Evolutionary conservation across 2,888 invertebrate species (phyloP), one percentile per base, ranked within the genome.

Genomic region (Euphydryas editha): DNA sequence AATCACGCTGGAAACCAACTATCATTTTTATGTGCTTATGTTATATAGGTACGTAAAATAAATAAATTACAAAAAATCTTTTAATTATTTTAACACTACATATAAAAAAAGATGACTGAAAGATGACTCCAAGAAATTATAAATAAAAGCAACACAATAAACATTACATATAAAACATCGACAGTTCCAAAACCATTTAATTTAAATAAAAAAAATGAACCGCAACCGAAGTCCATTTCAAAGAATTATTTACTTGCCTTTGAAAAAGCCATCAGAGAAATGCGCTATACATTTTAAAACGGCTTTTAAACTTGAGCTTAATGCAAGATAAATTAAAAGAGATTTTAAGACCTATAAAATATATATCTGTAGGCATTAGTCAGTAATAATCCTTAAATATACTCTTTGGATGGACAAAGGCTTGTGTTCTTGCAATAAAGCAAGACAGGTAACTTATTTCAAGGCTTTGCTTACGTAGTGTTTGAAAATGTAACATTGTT

Each of bases 271-370:
- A 66, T 69, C 62, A 66, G 60, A 59, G 59, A 57, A 66, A 66
- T 65, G 66, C 57, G 69, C 60, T 66, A 47, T 58, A 69, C 69
- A 66, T 69, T 69, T 66, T 57, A 66, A 68, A 69, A 51, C 21
- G 21, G 63, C 66, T 69, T 69, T 66, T 69, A 51, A 59, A 69
- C 69, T 69, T 51, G 62, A 69, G 62, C 57, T 62, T 69, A 69
- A 69, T 69, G 66, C 62, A 65, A 59, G 66, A 63, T 66, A 69
- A 69, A 69, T 69, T 66, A 54, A 51, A 51, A 51, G 24, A 17
- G 36, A 36, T 54, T 36, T 54, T 54, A 54, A 54, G 17, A 54
- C 18, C 13, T 54, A 54, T 54, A 54, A 51, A 54, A 54, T 54
- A 10, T 15, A 24, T n/a, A n/a, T 51, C 30, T 30, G 5, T 30